phyloP scores from a whole-genome alignment of 2,113 vertebrate genomes.

The Dromaius novaehollandiae region DNA sequence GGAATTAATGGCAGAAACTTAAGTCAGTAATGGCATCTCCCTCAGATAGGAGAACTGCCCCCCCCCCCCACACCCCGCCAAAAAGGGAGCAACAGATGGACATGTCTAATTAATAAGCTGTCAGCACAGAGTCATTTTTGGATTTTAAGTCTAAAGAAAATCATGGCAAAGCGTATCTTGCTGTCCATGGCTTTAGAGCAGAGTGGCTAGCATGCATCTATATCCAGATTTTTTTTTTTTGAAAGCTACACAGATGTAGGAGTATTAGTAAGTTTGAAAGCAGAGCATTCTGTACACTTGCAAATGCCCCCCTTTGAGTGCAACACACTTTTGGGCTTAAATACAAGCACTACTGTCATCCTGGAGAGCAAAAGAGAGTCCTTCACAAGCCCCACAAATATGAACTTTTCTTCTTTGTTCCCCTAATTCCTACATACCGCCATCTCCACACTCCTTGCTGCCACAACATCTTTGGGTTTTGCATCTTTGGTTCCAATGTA shows the following conservation, averaged over 20 bases:
- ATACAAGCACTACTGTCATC: background rate
- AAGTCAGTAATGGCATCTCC: background rate
- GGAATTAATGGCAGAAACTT: background rate
- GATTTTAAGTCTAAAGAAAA: background rate
- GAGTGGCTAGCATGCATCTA: background rate
- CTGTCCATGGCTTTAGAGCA: background rate
- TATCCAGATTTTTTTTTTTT: background rate
- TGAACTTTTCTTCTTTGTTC: background rate
- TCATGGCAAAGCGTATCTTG: background rate
- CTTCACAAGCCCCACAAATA: background rate
- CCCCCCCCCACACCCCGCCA: background rate
- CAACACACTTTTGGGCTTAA: background rate
- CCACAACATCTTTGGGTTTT: slow-evolving; percentile 95
- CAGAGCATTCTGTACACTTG: background rate
- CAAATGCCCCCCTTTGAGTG: background rate
- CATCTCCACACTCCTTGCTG: slow-evolving; percentile 88
- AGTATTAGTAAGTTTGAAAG: background rate
- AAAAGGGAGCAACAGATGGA: background rate
- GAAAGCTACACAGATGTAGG: background rate
- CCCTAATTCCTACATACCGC: slow-evolving; percentile 80
- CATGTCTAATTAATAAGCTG: background rate
- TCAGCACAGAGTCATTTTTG: background rate
- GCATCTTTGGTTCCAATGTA: slow-evolving; percentile 98
- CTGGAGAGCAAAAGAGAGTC: background rate
- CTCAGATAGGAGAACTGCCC: background rate